Evolutionary conservation across 2,888 invertebrate genomes (phyloP), one percentile per base, ranked within the genome.

Genomic region (Mamestra brassicae): DNA sequence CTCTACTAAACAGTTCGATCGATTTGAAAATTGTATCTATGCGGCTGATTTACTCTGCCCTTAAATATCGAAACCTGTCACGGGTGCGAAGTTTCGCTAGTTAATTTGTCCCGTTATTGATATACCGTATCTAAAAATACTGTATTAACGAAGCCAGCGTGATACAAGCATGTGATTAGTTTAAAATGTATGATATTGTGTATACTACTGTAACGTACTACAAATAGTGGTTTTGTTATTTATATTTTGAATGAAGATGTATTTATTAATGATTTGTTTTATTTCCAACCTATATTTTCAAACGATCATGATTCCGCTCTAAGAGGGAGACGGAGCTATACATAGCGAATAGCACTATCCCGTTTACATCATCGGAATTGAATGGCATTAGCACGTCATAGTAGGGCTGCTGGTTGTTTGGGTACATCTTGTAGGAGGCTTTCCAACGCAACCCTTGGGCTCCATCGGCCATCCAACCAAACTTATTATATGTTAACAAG

Each of bases 131-230:
- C 1, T 55, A 34, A 38, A 63, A 50, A 61, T 58, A 65, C 38
- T 54, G 55, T 69, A 71, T 68, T 54, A 63, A 69, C 65, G 71
- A 80, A 71, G 7, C 34, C 55, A 8, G 34, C 69, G 83, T 81
- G 80, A 80, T 86, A 73, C 71, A 81, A 80, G n/a, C 52, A 67
- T 82, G 83, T 83, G 83, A 84, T 85, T 78, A 82, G 54, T 73
- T n/a, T 62, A 61, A 76, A 73, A 65, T 81, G 76, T 82, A 72
- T 67, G 70, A 77, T 74, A 74, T 78, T 82, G 50, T 81, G 72
- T 74, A 72, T 71, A 55, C 54, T 70, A 78, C 11, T 81, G 70
- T 74, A 83, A 71, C 52, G 64, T 87, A 64, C 60, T 78, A 77
- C 81, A 76, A 75, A 79, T 85, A 79, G 70, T 64, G 47, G 73